phyloP scores from a whole-genome alignment of 2,888 invertebrate genomes.

The Kuschelorhynchus macadamiae region DNA sequence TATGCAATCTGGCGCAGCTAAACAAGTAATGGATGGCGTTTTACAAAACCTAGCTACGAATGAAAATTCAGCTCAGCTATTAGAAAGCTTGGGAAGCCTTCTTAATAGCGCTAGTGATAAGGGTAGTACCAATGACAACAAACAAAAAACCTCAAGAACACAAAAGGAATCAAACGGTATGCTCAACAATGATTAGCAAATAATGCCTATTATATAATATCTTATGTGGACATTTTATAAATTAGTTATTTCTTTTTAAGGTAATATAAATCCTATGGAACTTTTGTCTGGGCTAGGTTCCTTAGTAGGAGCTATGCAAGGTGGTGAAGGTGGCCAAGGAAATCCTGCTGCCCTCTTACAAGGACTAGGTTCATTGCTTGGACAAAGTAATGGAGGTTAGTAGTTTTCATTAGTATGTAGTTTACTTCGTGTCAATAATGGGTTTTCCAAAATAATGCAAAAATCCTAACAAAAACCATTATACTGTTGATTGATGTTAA shows the following conservation, averaged over 20 bases:
- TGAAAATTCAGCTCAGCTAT: slow-evolving; percentile 53
- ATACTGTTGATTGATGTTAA: no score
- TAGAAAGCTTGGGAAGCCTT: slow-evolving; percentile 55
- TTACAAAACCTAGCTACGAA: slow-evolving; percentile 52
- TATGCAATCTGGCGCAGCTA: slow-evolving; percentile 78
- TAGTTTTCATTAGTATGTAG: no score
- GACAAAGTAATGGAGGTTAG: slow-evolving; percentile 1
- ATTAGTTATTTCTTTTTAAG: slow-evolving; percentile 7
- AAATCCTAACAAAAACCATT: no score
- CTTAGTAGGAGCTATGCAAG: slow-evolving; percentile 50
- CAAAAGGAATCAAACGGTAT: slow-evolving; percentile 27
- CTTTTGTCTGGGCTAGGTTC: slow-evolving; percentile 49
- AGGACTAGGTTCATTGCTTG: slow-evolving; percentile 42
- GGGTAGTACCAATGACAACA: not conserved
- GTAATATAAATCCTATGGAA: slow-evolving; percentile 44
- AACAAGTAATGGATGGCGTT: slow-evolving; percentile 65
- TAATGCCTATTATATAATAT: no score
- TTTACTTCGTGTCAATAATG: no score
- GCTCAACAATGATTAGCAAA: not conserved
- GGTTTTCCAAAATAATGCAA: no score
- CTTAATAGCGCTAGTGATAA: slow-evolving; percentile 17
- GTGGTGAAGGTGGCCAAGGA: slow-evolving; percentile 18
- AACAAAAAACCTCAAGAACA: not conserved
- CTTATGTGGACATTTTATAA: no score
- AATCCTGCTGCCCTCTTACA: slow-evolving; percentile 41